Conservation (phyloP, 2,888 invertebrate genomes). For the Ephialtes manifestator region DNA sequence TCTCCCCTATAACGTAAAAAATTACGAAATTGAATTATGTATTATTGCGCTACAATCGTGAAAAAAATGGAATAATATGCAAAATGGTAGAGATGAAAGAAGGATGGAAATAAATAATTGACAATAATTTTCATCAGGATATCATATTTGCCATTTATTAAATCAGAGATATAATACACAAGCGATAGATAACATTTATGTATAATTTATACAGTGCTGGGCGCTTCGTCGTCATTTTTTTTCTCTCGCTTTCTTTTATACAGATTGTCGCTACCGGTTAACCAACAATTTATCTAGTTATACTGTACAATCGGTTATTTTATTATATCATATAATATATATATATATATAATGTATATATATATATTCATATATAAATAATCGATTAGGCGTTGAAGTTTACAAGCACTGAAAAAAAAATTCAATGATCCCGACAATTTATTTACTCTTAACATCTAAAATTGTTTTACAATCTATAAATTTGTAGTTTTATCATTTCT, state of each 20-base stretch:
- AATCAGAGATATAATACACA: conserved; percentile 85
- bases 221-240: conserved; percentile 70
- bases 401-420: conserved; percentile 29
- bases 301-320: conserved; percentile 81
- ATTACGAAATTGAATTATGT: too few relatives aligned
- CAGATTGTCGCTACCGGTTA: conserved; percentile 79
- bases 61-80: background rate
- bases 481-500: conserved; percentile 2
- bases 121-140: conserved; percentile 58
- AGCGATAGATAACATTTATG: conserved; percentile 85
- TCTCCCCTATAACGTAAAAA: too few relatives aligned
- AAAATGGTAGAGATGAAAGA: background rate
- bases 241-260: conserved; percentile 74
- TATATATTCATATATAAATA: conserved; percentile 55
- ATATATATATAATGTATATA: conserved; percentile 43
- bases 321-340: conserved; percentile 33
- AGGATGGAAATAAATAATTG: background rate
- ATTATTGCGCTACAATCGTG: background rate
- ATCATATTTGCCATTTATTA: conserved; percentile 83
- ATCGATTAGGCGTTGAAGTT: conserved; percentile 57
- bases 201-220: conserved; percentile 85
- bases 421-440: conserved; percentile 13
- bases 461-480: conserved; percentile 28
- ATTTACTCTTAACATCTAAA: background rate
- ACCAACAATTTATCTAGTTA: conserved; percentile 71